Evolutionary conservation across 2,113 vertebrate genomes (phyloP), one percentile per base, ranked within the genome.

Genomic region (Xiphias gladius): DNA sequence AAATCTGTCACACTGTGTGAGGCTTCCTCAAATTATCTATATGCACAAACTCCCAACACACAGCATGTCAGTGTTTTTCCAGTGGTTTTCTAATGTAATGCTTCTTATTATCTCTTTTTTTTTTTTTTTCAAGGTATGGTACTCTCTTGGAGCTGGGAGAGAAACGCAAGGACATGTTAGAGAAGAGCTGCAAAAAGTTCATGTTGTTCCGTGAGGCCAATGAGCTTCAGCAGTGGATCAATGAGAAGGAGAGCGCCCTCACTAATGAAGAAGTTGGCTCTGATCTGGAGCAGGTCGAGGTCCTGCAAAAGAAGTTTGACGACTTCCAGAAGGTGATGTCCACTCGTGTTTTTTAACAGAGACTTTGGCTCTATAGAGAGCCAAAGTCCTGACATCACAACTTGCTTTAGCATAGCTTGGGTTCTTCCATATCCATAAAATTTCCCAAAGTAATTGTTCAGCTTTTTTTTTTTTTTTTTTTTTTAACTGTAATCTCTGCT

Each of bases 171-270:
- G 96, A 96, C 93, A 99, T 99, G 98, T 80, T 99, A 73, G 98
- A 99, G 92, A 99, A 99, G 92, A 99, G 98, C 89, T 99, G 98
- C 85, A 99, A 99, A 94, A 99, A 99, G 87, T 99, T 99, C 48
- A 99, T 99, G 97, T 80, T 99, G 76, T 99, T 99, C 96, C 97
- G 98, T 0, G 98, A 99, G 46, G 97, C 98, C 0, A 99, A 96
- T 0, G 98, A 99, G 84, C 96, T 99, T 0, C 97, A 99, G 85
- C 98, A 99, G 90, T 99, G 98, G 98, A 99, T 99, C 93, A 95
- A 96, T 0, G 98, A 99, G 95, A 99, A 99, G 92, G 98, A 99
- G 85, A 91, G 96, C 0, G 94, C 98, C 0, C 96, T 99, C 73
- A 97, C 97, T 1, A 99, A 94, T 0, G 97, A 99, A 79, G 98